Evolutionary conservation across 2,113 vertebrate genomes (phyloP), one percentile per base, ranked within the genome.

Genomic region (Sterna hirundo): DNA sequence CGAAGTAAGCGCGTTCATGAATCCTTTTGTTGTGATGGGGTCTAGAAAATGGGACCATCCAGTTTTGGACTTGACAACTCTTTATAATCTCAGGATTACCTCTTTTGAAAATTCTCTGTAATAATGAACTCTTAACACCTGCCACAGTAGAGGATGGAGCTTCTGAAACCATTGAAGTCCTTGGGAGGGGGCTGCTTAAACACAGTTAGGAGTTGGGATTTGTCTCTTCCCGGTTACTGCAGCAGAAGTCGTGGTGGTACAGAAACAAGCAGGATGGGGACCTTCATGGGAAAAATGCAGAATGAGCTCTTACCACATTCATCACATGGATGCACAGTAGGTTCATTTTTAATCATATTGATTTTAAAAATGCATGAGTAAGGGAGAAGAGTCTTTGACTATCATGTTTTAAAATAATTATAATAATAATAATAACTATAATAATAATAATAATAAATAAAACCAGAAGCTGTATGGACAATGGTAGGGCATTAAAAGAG

Each of bases 331-430:
- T 94, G 85, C 79, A 58, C 79, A 70, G 71, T 3, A 77, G 78
- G 58, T 78, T 89, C 34, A 62, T 82, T 95, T 96, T 97, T 87
- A 95, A 96, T 96, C 91, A 91, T 89, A 93, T 87, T 89, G 93
- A 93, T 95, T 95, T 95, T 34, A 64, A 75, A 89, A 89, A 89
- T 72, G 70, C 52, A 25, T 10, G 16, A 69, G 58, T 19, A 51
- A 93, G 54, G 44, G 52, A 80, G 40, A 61, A 68, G 54, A 87
- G 61, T 74, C 91, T 94, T 89, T 89, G 89, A n/a, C 86, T 79
- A 30, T 36, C 57, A 8, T 14, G 34, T 72, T 89, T 85, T 72
- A 64, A 94, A 94, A 60, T 42, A 78, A 60, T 84, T 54, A 74
- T 51, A 54, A 72, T 7, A 51, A 62, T 13, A 42, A 42, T 42